Evolutionary conservation across 1,140 invertebrate species (phyloP).

Genomic region (Parapsyche elsis): DNA sequence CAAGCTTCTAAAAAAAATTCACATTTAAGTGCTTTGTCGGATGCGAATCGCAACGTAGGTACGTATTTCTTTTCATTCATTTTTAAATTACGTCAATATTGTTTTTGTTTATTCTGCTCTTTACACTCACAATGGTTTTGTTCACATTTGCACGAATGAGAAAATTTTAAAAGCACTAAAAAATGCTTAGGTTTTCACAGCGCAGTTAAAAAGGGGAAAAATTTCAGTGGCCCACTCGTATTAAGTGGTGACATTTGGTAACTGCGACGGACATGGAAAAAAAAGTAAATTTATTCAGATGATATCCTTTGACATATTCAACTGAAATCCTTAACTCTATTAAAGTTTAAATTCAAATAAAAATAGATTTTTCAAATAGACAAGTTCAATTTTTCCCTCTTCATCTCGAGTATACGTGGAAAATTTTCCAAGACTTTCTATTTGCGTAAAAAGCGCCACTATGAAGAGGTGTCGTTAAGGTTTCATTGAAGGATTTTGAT

Average conservation of each 20-base stretch:
- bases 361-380: too few species aligned
- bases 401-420: too few species aligned
- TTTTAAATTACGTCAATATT: background rate
- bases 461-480: background rate
- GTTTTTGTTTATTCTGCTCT: background rate
- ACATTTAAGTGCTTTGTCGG: too few species aligned
- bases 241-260: slow-evolving; percentile 1
- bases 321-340: background rate
- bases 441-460: background rate
- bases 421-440: background rate
- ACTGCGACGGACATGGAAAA: background rate
- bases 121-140: background rate
- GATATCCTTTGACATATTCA: background rate
- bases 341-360: too few species aligned
- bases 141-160: too few species aligned
- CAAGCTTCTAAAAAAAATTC: too few species aligned
- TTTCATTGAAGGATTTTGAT: background rate
- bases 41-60: background rate
- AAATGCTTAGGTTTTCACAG: background rate
- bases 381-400: too few species aligned
- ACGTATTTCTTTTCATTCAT: background rate
- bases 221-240: background rate
- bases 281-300: too few species aligned
- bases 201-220: background rate
- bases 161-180: background rate